These are phyloP conservation scores for Coenonympha glycerion DNA, from an alignment of 2,888 invertebrate genomes.

Conservation along the genomic window DNA sequence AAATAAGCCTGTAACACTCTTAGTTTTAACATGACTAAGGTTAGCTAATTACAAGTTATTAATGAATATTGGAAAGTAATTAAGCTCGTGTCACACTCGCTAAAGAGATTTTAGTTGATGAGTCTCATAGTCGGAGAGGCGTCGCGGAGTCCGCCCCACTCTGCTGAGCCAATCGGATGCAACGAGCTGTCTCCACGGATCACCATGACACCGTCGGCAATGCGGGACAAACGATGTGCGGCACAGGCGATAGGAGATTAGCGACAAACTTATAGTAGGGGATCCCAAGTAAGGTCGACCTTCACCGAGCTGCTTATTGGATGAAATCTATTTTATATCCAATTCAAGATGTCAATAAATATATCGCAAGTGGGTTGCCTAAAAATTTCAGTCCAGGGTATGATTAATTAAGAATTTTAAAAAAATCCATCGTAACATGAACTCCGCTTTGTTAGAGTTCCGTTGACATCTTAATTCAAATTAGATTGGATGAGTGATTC, in stretches of 20 bases:
- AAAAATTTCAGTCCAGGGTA: no score
- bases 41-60: background rate
- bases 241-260: conserved; percentile 21
- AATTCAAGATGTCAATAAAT: no score
- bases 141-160: conserved; percentile 56
- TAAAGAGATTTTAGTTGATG: conserved; percentile 1
- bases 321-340: no score
- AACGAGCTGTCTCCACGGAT: conserved; percentile 49
- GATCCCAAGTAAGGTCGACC: no score
- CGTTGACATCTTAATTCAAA: no score
- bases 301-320: no score
- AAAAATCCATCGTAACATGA: no score
- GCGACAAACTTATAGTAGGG: conserved; percentile 16
- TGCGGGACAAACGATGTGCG: conserved; percentile 20
- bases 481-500: no score
- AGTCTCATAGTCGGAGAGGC: conserved; percentile 35
- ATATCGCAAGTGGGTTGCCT: no score
- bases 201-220: conserved; percentile 40
- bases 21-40: background rate
- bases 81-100: conserved; percentile 2
- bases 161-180: conserved; percentile 55
- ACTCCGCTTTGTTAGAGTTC: no score
- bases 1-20: background rate
- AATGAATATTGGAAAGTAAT: conserved; percentile 1
- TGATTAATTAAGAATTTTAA: no score